A percentile compares a stretch with the other conserved stretches of the same genome.
phyloP scores from a whole-genome alignment of 30 jellyfish, hydroid and myxozoan genomes.

The Hydractinia symbiolongicarpus region DNA sequence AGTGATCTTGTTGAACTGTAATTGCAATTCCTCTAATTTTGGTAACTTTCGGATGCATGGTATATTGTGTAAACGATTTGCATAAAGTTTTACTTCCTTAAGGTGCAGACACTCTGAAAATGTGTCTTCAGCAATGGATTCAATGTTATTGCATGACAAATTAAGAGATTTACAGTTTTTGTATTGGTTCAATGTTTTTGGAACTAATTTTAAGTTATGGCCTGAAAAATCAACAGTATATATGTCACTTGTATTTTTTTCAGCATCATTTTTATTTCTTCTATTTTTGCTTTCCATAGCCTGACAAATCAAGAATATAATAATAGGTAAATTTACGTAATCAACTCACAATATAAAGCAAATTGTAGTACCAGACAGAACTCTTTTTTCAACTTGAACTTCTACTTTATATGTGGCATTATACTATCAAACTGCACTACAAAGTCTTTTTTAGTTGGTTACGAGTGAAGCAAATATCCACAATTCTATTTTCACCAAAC shows the following conservation, averaged over 20 bases:
- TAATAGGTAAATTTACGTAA: not conserved
- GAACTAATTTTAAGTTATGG: not conserved
- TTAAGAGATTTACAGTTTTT: constrained; percentile 15
- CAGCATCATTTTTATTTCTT: not conserved
- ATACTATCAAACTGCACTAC: too few species aligned
- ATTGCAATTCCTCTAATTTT: constrained; percentile 19
- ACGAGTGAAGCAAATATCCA: too few species aligned
- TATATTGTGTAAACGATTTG: constrained; percentile 12
- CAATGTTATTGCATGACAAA: constrained; percentile 30
- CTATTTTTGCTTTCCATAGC: not conserved
- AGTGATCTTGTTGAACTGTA: constrained; percentile 24
- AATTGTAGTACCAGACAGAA: too few species aligned
- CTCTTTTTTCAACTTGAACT: too few species aligned
- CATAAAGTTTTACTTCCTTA: constrained; percentile 12
- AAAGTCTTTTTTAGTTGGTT: too few species aligned
- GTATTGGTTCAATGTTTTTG: not conserved
- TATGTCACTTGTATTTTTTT: not conserved
- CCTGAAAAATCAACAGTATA: constrained; percentile 18
- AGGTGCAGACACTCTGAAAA: not conserved
- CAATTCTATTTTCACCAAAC: too few species aligned
- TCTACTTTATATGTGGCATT: too few species aligned
- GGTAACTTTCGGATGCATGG: not conserved
- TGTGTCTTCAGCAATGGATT: not conserved
- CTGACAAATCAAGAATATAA: not conserved
- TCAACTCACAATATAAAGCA: too few species aligned